Evolutionary conservation across 2,113 vertebrate species (phyloP), one percentile per base, ranked within the genome.

Genomic region (Ardeotis arabs): DNA sequence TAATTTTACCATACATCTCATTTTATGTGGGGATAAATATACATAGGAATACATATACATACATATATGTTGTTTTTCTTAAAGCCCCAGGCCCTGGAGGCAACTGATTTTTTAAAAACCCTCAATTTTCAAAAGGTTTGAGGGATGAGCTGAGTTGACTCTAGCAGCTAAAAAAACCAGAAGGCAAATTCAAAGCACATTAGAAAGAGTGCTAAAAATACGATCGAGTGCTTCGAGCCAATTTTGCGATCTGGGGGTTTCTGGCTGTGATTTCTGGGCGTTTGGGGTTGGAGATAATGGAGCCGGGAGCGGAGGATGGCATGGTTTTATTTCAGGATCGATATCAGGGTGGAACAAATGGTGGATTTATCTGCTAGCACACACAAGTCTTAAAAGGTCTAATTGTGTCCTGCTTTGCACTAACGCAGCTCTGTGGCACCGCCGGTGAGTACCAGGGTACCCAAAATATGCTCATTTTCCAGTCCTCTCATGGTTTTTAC

Each of bases 281-380:
- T 81, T 93, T 93, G 86, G 93, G 89, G 83, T 70, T 93, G 94
- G 89, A 94, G 96, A 82, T 97, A 97, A 96, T 95, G 94, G 94
- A 88, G 81, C n/a, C 6, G n/a, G 77, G 74, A 91, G 81, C 1
- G 24, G 78, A 96, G 74, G 62, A 77, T 0, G 0, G 76, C 33
- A 3, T 75, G 73, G 67, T 87, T 97, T 91, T 68, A 62, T 68
- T 89, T 82, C 89, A 94, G 94, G 93, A 95, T 97, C 95, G 60
- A 94, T 96, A 96, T 24, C 89, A 60, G 94, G 94, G 93, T 91
- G 94, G 72, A 95, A 91, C 68, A 84, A 95, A 84, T 52, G 72
- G 28, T 63, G 66, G 60, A 24, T 95, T 94, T 94, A 47, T 94
- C 87, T 72, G 66, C 62, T 60, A 50, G 67, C 56, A 73, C 76